Conservation (phyloP, 2,113 vertebrate species). For the Dendropsophus ebraccatus region DNA sequence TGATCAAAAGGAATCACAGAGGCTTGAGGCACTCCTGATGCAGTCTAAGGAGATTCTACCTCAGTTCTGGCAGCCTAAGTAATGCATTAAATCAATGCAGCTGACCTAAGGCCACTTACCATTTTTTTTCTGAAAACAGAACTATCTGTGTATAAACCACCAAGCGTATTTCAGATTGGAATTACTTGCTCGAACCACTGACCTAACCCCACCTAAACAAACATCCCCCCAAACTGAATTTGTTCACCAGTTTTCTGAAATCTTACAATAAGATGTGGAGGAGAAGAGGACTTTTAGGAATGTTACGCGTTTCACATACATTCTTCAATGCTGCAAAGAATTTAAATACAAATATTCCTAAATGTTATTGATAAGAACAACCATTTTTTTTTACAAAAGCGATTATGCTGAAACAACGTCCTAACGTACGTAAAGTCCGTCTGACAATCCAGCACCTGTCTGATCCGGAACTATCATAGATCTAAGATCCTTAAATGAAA, state of each 20-base stretch:
- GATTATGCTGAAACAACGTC: not conserved
- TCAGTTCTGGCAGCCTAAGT: slow-evolving; percentile 75
- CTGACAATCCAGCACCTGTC: not conserved
- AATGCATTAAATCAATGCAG: slow-evolving; percentile 86
- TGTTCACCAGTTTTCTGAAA: not conserved
- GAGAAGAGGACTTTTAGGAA: not conserved
- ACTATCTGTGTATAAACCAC: slow-evolving; percentile 68
- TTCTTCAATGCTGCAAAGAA: not conserved
- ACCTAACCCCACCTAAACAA: slow-evolving; percentile 12
- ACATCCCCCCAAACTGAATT: not conserved
- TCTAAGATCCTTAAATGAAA: not conserved
- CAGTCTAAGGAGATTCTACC: slow-evolving; percentile 80
- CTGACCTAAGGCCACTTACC: slow-evolving; percentile 72
- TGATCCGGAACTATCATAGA: not conserved
- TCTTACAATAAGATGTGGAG: not conserved
- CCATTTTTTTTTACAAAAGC: not conserved
- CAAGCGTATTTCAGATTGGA: slow-evolving; percentile 60
- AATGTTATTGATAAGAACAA: not conserved
- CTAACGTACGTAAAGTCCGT: not conserved
- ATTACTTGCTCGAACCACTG: not conserved
- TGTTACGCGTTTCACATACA: not conserved
- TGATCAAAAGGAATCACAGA: slow-evolving; percentile 93
- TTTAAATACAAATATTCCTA: not conserved
- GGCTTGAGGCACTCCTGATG: slow-evolving; percentile 84
- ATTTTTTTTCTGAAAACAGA: slow-evolving; percentile 60